Evolutionary conservation across 1,140 invertebrate genomes (phyloP), one percentile per base, ranked within the genome.

Genomic region (Acromyrmex echinatior): DNA sequence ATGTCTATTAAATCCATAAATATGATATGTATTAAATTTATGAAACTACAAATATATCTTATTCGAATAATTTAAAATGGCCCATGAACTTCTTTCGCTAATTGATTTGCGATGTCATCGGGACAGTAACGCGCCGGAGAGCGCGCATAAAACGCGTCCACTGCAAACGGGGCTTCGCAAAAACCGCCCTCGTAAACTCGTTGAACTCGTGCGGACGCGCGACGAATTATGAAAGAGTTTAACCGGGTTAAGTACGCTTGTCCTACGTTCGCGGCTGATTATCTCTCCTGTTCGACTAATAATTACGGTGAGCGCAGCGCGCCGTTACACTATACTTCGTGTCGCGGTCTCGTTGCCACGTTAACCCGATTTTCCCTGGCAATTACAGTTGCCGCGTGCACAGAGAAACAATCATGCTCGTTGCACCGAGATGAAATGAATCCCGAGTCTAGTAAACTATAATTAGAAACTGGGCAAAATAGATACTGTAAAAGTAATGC

Each of bases 361-460:
- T 85, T 91, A 91, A 91, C 89, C 77, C 89, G 89, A 91, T 91
- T 91, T 88, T 86, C 88, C 77, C 58, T 65, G 89, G 79, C 87
- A 91, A 91, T 91, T 88, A 91, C 88, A 86, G 90, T 90, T 87
- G 76, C 70, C 58, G 80, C 80, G 76, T 63, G 73, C 58, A 60
- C 68, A 73, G 86, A 88, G 81, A 87, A 86, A 88, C 90, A 88
- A 91, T 88, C 77, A 71, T 76, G 70, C 77, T 62, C 78, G 60
- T n/a, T 60, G 65, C 14, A 58, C 21, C 28, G 76, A 51, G 45
- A 21, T 63, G 65, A 71, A 88, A 88, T 85, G 81, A 89, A 89
- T 88, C 70, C 58, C 74, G 68, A 71, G 49, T 80, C 78, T 74
- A 63, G 28, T 78, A 79, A 53, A 88, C 45, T 62, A 71, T 71